Evolutionary conservation across 2,113 vertebrate species (phyloP).

Genomic region (Arothron firmamentum): DNA sequence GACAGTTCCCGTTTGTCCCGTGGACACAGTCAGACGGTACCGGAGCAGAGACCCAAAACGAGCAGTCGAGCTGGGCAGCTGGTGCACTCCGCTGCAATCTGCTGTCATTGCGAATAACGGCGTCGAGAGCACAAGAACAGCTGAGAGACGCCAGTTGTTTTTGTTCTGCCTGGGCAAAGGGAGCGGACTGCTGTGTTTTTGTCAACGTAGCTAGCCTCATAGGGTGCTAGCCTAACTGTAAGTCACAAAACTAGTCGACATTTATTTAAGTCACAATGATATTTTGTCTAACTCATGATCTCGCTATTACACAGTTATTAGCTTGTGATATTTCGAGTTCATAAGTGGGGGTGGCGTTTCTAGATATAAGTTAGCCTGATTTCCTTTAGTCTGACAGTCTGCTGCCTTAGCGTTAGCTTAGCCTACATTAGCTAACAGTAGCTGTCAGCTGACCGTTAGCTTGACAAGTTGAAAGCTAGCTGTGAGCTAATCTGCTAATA

Average conservation of each 20-base stretch:
- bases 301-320: slow-evolving; percentile 40
- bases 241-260: slow-evolving; percentile 50
- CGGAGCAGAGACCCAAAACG: slow-evolving; percentile 50
- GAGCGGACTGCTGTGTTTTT: slow-evolving; percentile 62
- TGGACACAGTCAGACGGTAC: slow-evolving; percentile 49
- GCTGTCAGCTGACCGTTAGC: slow-evolving; percentile 68
- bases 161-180: slow-evolving; percentile 66
- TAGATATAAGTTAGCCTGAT: slow-evolving; percentile 24
- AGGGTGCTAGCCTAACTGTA: slow-evolving; percentile 64
- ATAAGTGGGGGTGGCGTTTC: slow-evolving; percentile 18
- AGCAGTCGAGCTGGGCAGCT: slow-evolving; percentile 44
- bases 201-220: slow-evolving; percentile 60
- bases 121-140: slow-evolving; percentile 62
- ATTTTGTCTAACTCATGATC: slow-evolving; percentile 26
- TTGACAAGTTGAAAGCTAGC: slow-evolving; percentile 48
- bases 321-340: slow-evolving; percentile 22
- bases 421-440: slow-evolving; percentile 58
- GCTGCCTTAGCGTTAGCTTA: slow-evolving; percentile 53
- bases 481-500: slow-evolving; percentile 52
- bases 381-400: slow-evolving; percentile 44
- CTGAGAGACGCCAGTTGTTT: slow-evolving; percentile 70
- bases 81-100: slow-evolving; percentile 42
- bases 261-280: slow-evolving; percentile 18
- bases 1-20: slow-evolving; percentile 48
- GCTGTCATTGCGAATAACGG: slow-evolving; percentile 71